Evolutionary conservation across 2,888 invertebrate species (phyloP).

Genomic region (Rhaphigaster nebulosa): DNA sequence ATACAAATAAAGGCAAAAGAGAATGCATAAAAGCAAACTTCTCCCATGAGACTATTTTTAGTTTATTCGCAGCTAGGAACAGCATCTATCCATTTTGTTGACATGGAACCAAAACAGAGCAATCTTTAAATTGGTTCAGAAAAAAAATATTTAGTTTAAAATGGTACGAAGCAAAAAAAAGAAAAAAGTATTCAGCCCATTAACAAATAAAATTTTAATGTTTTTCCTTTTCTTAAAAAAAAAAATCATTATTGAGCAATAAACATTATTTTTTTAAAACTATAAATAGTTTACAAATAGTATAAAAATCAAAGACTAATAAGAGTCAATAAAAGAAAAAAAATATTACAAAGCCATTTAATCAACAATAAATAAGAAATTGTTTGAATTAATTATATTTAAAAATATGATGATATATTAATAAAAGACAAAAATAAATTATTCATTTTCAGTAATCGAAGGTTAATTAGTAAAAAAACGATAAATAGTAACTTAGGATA

Average conservation of each 20-base stretch:
- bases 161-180: neutral
- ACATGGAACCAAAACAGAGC: neutral
- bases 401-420: neutral
- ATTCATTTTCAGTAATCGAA: neutral
- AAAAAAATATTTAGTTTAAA: neutral
- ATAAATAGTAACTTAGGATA: neutral
- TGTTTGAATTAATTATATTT: neutral
- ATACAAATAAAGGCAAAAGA: neutral
- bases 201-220: no score
- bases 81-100: constrained; percentile 15
- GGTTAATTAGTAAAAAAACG: neutral
- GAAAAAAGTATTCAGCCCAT: neutral
- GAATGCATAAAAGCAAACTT: constrained; percentile 33
- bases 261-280: neutral
- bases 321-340: no score
- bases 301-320: no score
- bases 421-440: neutral
- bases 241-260: neutral
- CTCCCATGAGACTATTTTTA: neutral
- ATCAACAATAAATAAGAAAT: neutral
- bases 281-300: no score
- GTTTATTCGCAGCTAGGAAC: constrained; percentile 3
- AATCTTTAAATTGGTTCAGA: neutral
- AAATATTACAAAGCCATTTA: neutral
- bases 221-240: neutral